A percentile compares a stretch with the other conserved stretches of the same genome.
Evolutionary conservation across 2,888 invertebrate species (phyloP).

Genomic region (Microplitis manilae): DNA sequence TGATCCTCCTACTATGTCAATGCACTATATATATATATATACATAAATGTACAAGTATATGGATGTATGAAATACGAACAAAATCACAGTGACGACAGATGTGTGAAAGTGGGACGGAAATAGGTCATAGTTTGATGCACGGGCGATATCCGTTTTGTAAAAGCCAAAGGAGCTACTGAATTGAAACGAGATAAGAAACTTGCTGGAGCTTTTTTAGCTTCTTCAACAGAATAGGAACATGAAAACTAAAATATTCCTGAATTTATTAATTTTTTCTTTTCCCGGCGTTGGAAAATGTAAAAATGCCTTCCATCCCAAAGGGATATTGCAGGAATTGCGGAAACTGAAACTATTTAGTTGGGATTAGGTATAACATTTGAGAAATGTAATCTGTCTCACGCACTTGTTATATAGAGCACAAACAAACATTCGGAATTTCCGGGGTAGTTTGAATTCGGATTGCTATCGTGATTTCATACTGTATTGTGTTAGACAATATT

Average conservation of each 20-base stretch:
- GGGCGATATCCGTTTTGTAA: constrained; percentile 38
- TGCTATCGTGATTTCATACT: constrained; percentile 24
- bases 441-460: constrained; percentile 25
- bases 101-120: constrained; percentile 54
- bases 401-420: background rate
- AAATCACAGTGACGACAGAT: constrained; percentile 51
- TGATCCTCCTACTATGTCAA: constrained; percentile 17
- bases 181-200: constrained; percentile 39
- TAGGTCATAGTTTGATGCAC: constrained; percentile 50
- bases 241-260: background rate
- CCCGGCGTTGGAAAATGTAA: background rate
- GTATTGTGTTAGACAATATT: constrained; percentile 16
- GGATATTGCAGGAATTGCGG: background rate
- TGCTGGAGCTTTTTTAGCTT: background rate
- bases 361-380: background rate
- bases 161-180: constrained; percentile 16
- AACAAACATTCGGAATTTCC: constrained; percentile 17
- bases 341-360: background rate
- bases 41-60: background rate
- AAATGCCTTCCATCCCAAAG: background rate
- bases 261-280: background rate
- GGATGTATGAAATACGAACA: constrained; percentile 40
- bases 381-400: constrained; percentile 1
- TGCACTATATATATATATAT: background rate
- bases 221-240: background rate